Base-by-base conservation (phyloP, 2,113 vertebrate genomes). In the Menura novaehollandiae region DNA sequence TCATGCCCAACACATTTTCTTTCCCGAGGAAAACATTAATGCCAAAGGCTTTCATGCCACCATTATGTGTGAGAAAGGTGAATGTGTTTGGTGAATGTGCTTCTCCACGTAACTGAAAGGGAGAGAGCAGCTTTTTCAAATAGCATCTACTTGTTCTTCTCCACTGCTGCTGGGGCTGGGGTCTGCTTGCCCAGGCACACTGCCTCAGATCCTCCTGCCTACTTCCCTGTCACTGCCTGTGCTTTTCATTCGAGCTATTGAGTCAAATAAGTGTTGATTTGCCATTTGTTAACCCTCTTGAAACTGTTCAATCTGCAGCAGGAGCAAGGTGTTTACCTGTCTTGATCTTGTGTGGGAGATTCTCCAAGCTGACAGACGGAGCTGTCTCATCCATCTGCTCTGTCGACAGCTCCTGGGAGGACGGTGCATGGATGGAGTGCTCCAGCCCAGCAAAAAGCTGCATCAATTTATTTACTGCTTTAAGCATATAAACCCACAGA, bases 291-390 rank as follows among this genome's bases (percentile, higher is more conserved):
- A 96, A 92, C 91, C 32, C 28, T 84, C 76, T 55, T 56, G 43
- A 84, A 96, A 96, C 33, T 16, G 22, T 58, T 95, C 89, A 87
- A 1, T 78, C 69, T 89, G 85, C 86, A 93, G 82, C 41, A 81
- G 72, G 35, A 95, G 56, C 49, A 79, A 91, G 86, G 51, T 27
- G 37, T 89, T 92, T 96, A 77, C 83, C 92, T 96, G 83, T 89
- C 88, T 75, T 81, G 53, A 26, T 89, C 55, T 46, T 35, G 15
- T 74, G 49, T 91, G 89, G 78, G 76, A 95, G 35, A 35, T 71
- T 58, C 84, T 97, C 97, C 96, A 97, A 92, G 71, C 26, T 90
- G 91, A 91, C 95, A 96, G 91, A 94, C 15, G 33, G 76, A 26
- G n/a, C 63, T 35, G 30, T 22, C 87, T 97, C 82, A 82, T 75